phyloP scores from a whole-genome alignment of 2,113 vertebrate species.

The Apeltes quadracus region DNA sequence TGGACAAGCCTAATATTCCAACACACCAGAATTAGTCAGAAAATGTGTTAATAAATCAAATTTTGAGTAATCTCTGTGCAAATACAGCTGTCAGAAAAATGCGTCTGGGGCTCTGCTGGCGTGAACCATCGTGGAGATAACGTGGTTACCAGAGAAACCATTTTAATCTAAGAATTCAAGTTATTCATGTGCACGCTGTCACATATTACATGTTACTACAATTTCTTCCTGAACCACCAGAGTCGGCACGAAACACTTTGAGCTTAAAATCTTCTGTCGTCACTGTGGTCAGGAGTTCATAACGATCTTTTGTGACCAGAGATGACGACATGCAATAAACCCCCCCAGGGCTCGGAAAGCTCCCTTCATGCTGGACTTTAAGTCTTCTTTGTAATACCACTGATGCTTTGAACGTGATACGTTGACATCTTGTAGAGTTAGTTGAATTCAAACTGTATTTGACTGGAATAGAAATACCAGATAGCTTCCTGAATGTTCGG shows the following conservation, averaged over 20 bases:
- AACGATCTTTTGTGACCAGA: slow-evolving; percentile 19
- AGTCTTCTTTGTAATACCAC: slow-evolving; percentile 14
- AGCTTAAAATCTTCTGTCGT: background rate
- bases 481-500: background rate
- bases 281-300: slow-evolving; percentile 21
- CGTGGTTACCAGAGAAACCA: background rate
- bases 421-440: background rate
- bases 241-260: background rate
- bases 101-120: background rate
- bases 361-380: slow-evolving; percentile 17
- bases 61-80: background rate
- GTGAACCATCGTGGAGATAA: background rate
- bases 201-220: background rate
- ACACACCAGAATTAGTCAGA: too few species aligned
- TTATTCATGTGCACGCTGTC: background rate
- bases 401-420: slow-evolving; percentile 22
- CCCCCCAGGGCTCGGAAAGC: background rate
- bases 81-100: background rate
- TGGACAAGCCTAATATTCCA: too few species aligned
- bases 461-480: background rate
- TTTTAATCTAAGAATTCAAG: too few species aligned
- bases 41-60: background rate
- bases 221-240: background rate
- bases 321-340: slow-evolving; percentile 35
- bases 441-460: background rate